Evolutionary conservation across 2,797 vertebrate species (phyloP).

Genomic region (Catamblyrhynchus diadema): DNA sequence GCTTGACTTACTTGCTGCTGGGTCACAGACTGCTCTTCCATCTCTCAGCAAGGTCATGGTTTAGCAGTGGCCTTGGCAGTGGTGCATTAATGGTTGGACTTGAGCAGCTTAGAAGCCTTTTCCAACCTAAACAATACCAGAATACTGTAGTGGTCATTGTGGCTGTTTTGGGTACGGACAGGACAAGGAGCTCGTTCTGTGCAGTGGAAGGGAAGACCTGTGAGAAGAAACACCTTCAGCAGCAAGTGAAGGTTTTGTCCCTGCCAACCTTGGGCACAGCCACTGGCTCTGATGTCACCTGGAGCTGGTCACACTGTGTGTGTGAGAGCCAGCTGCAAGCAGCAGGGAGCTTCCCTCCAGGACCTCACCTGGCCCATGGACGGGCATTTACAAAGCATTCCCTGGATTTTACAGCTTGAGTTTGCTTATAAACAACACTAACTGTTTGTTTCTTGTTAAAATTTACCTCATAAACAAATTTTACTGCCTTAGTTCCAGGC

Average conservation of each 20-base stretch:
- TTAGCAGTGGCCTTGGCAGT: neutral
- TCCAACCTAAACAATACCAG: neutral
- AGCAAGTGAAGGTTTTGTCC: neutral
- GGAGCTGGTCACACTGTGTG: neutral
- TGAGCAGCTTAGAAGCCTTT: neutral
- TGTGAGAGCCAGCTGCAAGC: constrained; percentile 10
- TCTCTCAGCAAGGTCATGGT: neutral
- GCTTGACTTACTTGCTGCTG: neutral
- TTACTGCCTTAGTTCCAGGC: constrained; percentile 53
- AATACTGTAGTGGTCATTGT: rapidly evolving
- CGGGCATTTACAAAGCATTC: constrained; percentile 49
- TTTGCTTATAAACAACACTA: constrained; percentile 71
- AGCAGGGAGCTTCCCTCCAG: constrained; percentile 11
- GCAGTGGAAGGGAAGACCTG: neutral
- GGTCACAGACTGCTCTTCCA: neutral
- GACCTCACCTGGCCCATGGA: neutral
- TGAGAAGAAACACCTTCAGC: neutral
- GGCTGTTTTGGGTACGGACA: rapidly evolving
- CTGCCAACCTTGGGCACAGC: neutral
- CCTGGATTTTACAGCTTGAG: constrained; percentile 37
- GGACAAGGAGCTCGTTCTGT: rapidly evolving
- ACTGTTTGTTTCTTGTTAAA: constrained; percentile 74
- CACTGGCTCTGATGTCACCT: neutral
- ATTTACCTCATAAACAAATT: constrained; percentile 74
- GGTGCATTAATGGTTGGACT: neutral